A percentile compares a stretch with the other conserved stretches of the same genome.
These are phyloP conservation scores for Lepus townsendii DNA, from an alignment of 2,797 vertebrate genomes.

Conservation along the genomic window DNA sequence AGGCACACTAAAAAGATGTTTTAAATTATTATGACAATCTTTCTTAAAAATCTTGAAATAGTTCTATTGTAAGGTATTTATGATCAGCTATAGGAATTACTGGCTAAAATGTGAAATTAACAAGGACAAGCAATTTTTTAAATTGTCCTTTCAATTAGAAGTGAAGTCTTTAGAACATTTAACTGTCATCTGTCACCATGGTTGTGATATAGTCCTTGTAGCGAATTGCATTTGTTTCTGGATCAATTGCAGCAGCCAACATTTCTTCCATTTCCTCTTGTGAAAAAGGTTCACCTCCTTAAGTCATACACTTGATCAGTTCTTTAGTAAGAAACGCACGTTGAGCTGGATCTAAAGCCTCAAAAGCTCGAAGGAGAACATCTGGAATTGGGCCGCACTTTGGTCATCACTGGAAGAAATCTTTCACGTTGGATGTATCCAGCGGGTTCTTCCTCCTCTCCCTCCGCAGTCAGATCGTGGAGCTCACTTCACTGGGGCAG, in stretches of 20 bases:
- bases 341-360: slow-evolving; percentile 94
- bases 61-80: background rate
- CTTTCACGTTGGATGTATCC: slow-evolving; percentile 93
- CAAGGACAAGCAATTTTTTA: background rate
- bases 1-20: slow-evolving; percentile 29
- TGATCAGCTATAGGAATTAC: background rate
- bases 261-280: slow-evolving; percentile 96
- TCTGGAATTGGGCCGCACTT: slow-evolving; percentile 89
- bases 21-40: slow-evolving; percentile 42
- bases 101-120: slow-evolving; percentile 6
- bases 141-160: slow-evolving; percentile 39
- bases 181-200: slow-evolving; percentile 90
- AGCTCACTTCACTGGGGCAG: slow-evolving; percentile 94
- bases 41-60: slow-evolving; percentile 7
- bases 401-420: slow-evolving; percentile 95
- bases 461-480: slow-evolving; percentile 93
- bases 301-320: slow-evolving; percentile 93
- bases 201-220: slow-evolving; percentile 93
- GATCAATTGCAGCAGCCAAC: slow-evolving; percentile 92
- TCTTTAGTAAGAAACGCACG: slow-evolving; percentile 93
- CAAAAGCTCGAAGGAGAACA: slow-evolving; percentile 90
- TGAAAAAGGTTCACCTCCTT: slow-evolving; percentile 96
- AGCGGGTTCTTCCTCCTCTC: slow-evolving; percentile 94
- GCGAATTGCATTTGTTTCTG: slow-evolving; percentile 90
- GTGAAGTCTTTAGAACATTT: slow-evolving; percentile 65